These are phyloP conservation scores for Pachymerium ferrugineum DNA, from an alignment of 2,888 invertebrate species.

Conservation along the genomic window DNA sequence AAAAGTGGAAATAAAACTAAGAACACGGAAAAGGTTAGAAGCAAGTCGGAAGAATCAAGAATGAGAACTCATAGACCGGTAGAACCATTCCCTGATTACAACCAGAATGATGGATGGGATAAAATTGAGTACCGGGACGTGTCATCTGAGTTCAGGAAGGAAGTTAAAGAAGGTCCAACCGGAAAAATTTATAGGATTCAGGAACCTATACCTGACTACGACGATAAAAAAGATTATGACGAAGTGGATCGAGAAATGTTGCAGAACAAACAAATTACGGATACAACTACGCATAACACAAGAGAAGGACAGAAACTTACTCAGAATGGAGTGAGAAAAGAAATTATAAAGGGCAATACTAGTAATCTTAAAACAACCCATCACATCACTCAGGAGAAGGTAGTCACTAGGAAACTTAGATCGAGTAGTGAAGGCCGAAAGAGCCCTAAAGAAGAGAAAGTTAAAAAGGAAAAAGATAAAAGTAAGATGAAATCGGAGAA, in stretches of 20 bases:
- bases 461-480: not conserved
- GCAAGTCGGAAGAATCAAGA: not conserved
- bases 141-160: not conserved
- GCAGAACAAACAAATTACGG: not conserved
- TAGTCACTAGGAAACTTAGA: not conserved
- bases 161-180: not conserved
- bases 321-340: not conserved
- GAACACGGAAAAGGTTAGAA: not conserved
- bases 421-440: not conserved
- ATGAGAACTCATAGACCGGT: not conserved
- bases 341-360: not conserved
- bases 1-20: not conserved
- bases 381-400: not conserved
- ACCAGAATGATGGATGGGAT: not conserved
- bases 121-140: not conserved
- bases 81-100: slow-evolving; percentile 29
- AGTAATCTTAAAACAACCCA: not conserved
- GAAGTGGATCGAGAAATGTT: not conserved
- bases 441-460: not conserved
- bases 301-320: not conserved
- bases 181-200: not conserved
- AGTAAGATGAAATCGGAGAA: not conserved
- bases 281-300: not conserved
- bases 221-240: not conserved
- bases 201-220: slow-evolving; percentile 10